Evolutionary conservation across 2,113 vertebrate species (phyloP).

Genomic region (Elanoides forficatus): DNA sequence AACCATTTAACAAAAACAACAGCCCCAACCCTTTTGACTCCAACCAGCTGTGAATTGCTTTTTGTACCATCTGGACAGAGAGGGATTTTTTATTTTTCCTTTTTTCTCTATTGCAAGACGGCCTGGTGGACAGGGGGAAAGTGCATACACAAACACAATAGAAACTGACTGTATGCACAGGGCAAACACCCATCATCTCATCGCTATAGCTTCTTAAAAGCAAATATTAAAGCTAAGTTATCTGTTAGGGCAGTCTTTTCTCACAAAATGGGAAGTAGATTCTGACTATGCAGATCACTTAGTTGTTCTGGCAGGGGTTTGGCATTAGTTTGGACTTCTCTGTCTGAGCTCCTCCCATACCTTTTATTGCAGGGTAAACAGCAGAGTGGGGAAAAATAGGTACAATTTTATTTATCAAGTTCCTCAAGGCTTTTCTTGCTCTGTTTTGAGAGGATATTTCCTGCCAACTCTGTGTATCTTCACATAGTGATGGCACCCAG

Average conservation of each 20-base stretch:
- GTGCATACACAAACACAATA: not conserved
- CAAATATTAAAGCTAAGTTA: not conserved
- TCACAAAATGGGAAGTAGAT: not conserved
- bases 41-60: not conserved
- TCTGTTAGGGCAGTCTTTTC: not conserved
- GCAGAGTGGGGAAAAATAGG: not conserved
- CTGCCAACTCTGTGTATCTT: not conserved
- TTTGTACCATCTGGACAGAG: constrained; percentile 1
- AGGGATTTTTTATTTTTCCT: not conserved
- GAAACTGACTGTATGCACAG: not conserved
- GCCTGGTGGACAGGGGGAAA: not conserved
- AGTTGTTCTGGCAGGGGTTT: not conserved
- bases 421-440: not conserved
- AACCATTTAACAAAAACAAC: not conserved
- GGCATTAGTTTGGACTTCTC: not conserved
- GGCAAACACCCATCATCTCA: not conserved
- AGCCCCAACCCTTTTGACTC: not conserved
- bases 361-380: not conserved
- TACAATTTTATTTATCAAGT: not conserved
- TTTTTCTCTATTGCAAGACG: not conserved
- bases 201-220: not conserved
- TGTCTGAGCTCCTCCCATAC: not conserved
- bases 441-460: not conserved
- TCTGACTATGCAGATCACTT: not conserved
- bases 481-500: not conserved